Percentiles rank a stretch among this genome's conserved stretches.
Conservation (phyloP, 1,140 invertebrate species). For the Pentalonia nigronervosa region DNA sequence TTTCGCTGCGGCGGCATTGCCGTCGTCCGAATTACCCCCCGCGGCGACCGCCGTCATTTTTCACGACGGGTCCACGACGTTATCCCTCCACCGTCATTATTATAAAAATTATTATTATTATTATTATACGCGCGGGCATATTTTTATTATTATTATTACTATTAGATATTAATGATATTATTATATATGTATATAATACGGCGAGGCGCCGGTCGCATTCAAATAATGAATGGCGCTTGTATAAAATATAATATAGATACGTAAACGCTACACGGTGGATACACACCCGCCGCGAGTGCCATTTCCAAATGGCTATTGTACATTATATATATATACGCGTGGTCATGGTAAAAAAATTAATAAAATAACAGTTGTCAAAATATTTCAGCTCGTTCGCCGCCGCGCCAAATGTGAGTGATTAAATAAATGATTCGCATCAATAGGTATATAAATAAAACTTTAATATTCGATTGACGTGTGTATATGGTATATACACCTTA, state of each 20-base stretch:
- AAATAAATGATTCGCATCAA: neutral
- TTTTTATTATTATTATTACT: constrained; percentile 6
- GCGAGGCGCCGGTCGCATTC: neutral
- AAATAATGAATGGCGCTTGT: constrained; percentile 26
- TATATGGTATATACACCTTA: neutral
- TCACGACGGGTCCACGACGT: neutral
- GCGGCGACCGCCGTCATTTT: neutral
- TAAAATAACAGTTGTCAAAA: neutral
- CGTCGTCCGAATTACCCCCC: neutral
- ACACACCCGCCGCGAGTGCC: constrained; percentile 1
- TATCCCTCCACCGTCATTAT: neutral
- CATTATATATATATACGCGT: neutral
- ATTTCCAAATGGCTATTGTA: neutral
- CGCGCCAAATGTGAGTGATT: neutral
- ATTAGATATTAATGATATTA: neutral
- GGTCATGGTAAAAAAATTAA: neutral
- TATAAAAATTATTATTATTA: neutral
- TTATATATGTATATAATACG: neutral
- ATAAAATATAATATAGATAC: neutral
- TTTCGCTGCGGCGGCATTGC: neutral
- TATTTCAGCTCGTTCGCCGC: neutral
- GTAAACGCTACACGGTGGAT: neutral
- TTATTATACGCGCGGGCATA: neutral
- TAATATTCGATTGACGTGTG: neutral
- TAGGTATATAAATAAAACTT: neutral